Percentiles rank a stretch among this genome's conserved stretches.
phyloP scores from a whole-genome alignment of 2,888 invertebrate genomes.

The Hypena proboscidalis region DNA sequence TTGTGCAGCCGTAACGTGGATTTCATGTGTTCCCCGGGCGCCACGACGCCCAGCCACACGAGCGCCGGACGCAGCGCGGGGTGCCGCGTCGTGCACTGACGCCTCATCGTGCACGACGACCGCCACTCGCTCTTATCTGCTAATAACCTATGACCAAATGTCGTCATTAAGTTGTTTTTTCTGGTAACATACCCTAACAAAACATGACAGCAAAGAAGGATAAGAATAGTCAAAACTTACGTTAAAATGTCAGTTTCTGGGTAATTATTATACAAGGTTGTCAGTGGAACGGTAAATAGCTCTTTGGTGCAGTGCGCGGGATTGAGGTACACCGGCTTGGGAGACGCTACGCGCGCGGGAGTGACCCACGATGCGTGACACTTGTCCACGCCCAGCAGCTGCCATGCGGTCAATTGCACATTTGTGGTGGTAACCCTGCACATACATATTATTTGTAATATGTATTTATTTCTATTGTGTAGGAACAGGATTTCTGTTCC shows the following conservation, averaged over 20 bases:
- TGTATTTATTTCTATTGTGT: too few species aligned
- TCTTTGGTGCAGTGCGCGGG: constrained; percentile 32
- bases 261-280: constrained; percentile 43
- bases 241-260: constrained; percentile 50
- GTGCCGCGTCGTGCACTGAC: constrained; percentile 48
- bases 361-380: constrained; percentile 43
- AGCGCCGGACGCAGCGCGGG: constrained; percentile 49
- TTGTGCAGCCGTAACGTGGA: constrained; percentile 51
- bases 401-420: constrained; percentile 56
- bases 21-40: constrained; percentile 47
- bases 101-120: constrained; percentile 41
- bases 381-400: constrained; percentile 50
- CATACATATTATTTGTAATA: too few species aligned
- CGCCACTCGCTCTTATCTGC: constrained; percentile 50
- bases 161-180: neutral
- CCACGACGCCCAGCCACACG: constrained; percentile 57
- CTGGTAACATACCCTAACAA: too few species aligned
- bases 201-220: too few species aligned
- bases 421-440: constrained; percentile 45
- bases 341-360: constrained; percentile 17
- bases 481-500: too few species aligned
- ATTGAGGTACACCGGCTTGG: constrained; percentile 24
- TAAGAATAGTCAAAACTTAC: constrained; percentile 41
- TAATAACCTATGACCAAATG: constrained; percentile 40
- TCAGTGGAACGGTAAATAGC: constrained; percentile 42